Evolutionary conservation across 2,797 vertebrate species (phyloP).

Genomic region (Melopsittacus undulatus): DNA sequence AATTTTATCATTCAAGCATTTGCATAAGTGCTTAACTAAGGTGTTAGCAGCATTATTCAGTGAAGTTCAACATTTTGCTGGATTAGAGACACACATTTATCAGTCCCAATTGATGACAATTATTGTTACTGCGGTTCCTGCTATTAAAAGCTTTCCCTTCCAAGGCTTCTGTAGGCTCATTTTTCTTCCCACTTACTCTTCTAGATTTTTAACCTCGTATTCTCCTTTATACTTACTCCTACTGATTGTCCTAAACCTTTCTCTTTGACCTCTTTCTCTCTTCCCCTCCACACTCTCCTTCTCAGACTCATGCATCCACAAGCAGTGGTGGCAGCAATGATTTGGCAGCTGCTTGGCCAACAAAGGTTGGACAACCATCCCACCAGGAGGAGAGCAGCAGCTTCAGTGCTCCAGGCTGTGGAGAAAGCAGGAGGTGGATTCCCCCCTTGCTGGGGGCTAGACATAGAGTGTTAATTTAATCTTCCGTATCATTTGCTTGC

Average conservation of each 20-base stretch:
- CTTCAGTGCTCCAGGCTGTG: rapidly evolving
- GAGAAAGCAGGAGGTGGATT: not conserved
- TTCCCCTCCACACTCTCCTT: not conserved
- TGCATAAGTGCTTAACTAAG: conserved; percentile 48
- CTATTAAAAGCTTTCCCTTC: conserved; percentile 28
- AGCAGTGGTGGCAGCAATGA: not conserved
- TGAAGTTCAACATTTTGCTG: not conserved
- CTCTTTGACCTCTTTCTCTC: not conserved
- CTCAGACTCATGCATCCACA: not conserved
- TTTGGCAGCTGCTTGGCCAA: not conserved
- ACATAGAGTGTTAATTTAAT: not conserved
- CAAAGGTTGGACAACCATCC: not conserved
- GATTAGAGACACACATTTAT: not conserved
- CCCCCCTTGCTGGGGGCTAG: not conserved
- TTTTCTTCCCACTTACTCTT: not conserved
- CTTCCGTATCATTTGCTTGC: not conserved
- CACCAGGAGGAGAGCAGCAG: not conserved
- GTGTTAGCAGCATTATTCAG: conserved; percentile 5
- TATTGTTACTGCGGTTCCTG: not conserved
- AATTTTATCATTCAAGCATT: conserved; percentile 38
- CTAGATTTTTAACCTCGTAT: conserved; percentile 15
- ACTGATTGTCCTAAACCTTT: not conserved
- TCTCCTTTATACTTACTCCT: not conserved
- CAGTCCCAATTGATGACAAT: conserved; percentile 19
- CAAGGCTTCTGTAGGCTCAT: not conserved